Percentiles rank a stretch among this genome's conserved stretches.
Conservation (phyloP, 2,797 vertebrate species). For the Cyprinella venusta region DNA sequence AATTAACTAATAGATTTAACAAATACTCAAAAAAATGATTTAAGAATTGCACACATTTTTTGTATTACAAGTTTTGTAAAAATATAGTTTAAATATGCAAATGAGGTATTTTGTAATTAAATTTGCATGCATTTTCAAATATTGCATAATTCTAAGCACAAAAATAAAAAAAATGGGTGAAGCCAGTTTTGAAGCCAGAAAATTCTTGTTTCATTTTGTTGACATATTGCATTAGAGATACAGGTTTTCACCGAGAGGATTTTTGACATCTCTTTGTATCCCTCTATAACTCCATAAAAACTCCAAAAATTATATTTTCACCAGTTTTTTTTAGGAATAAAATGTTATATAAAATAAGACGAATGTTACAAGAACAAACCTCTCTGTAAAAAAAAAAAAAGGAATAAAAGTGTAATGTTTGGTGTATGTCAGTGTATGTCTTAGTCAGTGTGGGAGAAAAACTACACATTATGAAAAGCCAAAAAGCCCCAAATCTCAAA, state of each 20-base stretch:
- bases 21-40: too few relatives aligned
- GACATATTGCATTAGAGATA: background rate
- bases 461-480: background rate
- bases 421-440: too few relatives aligned
- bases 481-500: background rate
- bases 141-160: background rate
- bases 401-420: too few relatives aligned
- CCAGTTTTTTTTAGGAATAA: background rate
- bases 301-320: background rate
- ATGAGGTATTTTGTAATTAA: background rate
- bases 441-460: too few relatives aligned
- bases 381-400: background rate
- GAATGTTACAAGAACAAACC: background rate
- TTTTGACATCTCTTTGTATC: background rate
- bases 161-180: background rate
- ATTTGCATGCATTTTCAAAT: background rate
- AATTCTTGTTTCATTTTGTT: background rate
- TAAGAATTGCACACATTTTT: background rate
- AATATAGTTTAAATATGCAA: background rate
- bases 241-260: background rate
- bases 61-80: background rate
- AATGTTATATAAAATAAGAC: background rate
- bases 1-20: too few relatives aligned
- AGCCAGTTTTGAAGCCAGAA: background rate
- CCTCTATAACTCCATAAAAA: too few relatives aligned